These are phyloP conservation scores for Philonicus albiceps DNA, from an alignment of 2,888 invertebrate genomes.

Conservation along the genomic window DNA sequence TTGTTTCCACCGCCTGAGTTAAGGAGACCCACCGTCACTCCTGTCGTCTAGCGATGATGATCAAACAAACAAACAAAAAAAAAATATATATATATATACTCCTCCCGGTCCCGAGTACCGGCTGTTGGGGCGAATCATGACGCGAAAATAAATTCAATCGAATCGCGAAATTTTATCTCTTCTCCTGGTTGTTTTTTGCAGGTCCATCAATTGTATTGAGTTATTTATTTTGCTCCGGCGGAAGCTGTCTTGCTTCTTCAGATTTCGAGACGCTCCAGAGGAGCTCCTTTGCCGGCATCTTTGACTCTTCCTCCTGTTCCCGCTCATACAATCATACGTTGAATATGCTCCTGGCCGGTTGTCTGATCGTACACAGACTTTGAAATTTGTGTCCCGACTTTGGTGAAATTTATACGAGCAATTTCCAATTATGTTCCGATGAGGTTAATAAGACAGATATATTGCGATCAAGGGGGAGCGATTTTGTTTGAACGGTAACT, in stretches of 20 bases:
- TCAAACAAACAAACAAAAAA: neutral
- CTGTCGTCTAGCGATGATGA: slow-evolving; percentile 11
- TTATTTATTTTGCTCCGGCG: slow-evolving; percentile 31
- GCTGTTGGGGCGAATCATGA: slow-evolving; percentile 2
- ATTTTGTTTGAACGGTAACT: neutral
- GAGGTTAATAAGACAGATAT: slow-evolving; percentile 36
- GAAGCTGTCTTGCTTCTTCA: slow-evolving; percentile 30
- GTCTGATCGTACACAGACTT: neutral
- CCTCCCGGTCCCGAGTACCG: neutral
- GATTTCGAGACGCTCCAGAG: neutral
- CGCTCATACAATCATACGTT: neutral
- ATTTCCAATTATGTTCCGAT: slow-evolving; percentile 34
- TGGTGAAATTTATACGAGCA: slow-evolving; percentile 31
- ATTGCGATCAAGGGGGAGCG: slow-evolving; percentile 1
- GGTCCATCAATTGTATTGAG: slow-evolving; percentile 36
- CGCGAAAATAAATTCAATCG: slow-evolving; percentile 35
- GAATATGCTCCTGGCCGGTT: neutral
- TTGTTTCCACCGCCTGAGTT: slow-evolving; percentile 4
- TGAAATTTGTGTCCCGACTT: slow-evolving; percentile 26
- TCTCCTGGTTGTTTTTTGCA: neutral
- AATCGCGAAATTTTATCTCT: slow-evolving; percentile 37
- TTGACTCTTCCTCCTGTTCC: neutral
- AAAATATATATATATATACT: neutral
- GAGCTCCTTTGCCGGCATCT: neutral
- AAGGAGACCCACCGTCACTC: slow-evolving; percentile 35